Base-by-base conservation (phyloP, 2,888 invertebrate genomes). In the Dexiosoma caninum region DNA sequence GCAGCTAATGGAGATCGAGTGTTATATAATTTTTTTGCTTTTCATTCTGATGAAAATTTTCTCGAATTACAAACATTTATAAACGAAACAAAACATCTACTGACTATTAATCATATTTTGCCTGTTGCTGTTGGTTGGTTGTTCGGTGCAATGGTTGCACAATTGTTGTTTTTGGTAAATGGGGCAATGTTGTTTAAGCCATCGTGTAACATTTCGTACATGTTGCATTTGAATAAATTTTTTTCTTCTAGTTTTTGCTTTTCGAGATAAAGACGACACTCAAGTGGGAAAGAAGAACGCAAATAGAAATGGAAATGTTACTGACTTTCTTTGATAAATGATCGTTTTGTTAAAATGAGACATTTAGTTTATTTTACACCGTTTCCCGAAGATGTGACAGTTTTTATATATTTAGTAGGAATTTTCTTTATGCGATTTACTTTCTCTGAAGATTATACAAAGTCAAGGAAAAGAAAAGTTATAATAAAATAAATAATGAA, bases 291-390 rank as follows among this genome's bases (percentile, higher is more conserved):
- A 49, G 14, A 40, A 59, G 16, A 46, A 40, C 37, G 37, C 23
- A 62, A 69, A 69, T 59, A 59, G 32, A 79, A 78, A 67, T 49
- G 40, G 66, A 79, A 75, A 79, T 75, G 60, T 49, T 72, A 62
- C 62, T 72, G 81, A 69, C 69, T 81, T 60, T 46, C 67, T 71
- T 55, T 81, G 81, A 81, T 81, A 81, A 77, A 81, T 81, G 77
- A 77, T 77, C 62, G 23, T 69, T 69, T 55, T 42, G 55, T 30
- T 67, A 16, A 51, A 74, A 69, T 42, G 51, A 62, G 69, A 77
- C 77, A 51, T 69, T 67, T 27, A 27, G 27, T 27, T 72, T 55
- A 23, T 40, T 53, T 77, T 46, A 66, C 67, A 70, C 62, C 55
- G 27, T 67, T 72, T 72, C 53, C 30, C 6, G 1, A 44, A 30